Evolutionary conservation across 53 echinoderm and acorn worm genomes (phyloP), one percentile per base, ranked within the genome.

Genomic region (Antedon mediterranea): DNA sequence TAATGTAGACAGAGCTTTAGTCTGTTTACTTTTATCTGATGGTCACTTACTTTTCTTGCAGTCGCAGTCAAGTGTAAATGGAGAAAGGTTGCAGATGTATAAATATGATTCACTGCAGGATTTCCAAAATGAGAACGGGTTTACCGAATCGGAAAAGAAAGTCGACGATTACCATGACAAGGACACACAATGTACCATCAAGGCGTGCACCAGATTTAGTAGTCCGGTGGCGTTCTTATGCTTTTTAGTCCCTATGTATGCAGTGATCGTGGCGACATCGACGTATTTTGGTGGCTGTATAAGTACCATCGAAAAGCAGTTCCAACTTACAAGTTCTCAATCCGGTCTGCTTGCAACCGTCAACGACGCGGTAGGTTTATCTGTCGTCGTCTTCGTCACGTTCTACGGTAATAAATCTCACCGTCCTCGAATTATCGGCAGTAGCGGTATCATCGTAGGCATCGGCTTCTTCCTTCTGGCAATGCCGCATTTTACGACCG

Each of bases 321-420:
- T 91, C 82, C 95, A 94, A 79, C 83, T 94, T 30, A 86, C 85
- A 78, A 91, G 91, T 30, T 85, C 95, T 8, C 78, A 91, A 77
- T 82, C 87, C 28, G 95, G 89, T 9, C 78, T 84, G 3, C 87
- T 94, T 34, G 71, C 89, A 34, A 86, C 85, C 75, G 84, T 91
- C 31, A 91, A 91, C 43, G 89, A 91, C 73, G 81, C 89, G 34
- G 78, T 89, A 9, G 88, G 91, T 30, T 83, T 94, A 32, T 23
- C 84, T 31, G 57, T 88, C 41, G 89, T 94, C 18, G 80, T 94
- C 57, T 83, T 94, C 75, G 87, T 94, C 44, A 85, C 91, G 28
- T 91, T 91, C 76, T 94, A 78, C 81, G 95, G 91, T 14, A 89
- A 87, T 76, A 89, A 87, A 34, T 73, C 87, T 11, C 95, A 94